Conservation (phyloP, 1,140 invertebrate genomes). For the Hydropsyche tenuis region DNA sequence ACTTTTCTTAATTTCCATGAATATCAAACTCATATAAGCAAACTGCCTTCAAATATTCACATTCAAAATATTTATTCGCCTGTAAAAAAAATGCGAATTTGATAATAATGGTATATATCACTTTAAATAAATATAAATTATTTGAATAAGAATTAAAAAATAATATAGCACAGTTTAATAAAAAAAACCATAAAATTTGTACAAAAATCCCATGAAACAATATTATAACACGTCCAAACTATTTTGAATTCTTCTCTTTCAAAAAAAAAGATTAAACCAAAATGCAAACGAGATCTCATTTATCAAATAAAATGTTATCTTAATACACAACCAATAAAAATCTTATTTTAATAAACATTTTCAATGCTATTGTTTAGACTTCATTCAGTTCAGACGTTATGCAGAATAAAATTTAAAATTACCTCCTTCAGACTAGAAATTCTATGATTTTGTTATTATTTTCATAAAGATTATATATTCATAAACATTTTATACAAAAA, state of each 20-base stretch:
- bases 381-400: background rate
- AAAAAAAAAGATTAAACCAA: conserved; percentile 27
- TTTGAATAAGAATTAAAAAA: conserved; percentile 4
- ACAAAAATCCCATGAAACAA: background rate
- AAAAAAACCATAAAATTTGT: background rate
- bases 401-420: too few species aligned
- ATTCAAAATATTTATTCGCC: too few species aligned
- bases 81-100: too few species aligned
- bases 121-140: too few species aligned
- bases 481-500: too few species aligned
- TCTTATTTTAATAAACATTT: conserved; percentile 6
- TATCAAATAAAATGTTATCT: conserved; percentile 36
- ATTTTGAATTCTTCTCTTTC: conserved; percentile 12
- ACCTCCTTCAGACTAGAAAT: too few species aligned
- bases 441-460: too few species aligned
- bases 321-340: conserved; percentile 35
- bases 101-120: too few species aligned
- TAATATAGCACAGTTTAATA: conserved; percentile 8
- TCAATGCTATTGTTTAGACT: background rate
- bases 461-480: too few species aligned
- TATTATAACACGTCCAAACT: background rate
- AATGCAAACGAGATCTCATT: conserved; percentile 37
- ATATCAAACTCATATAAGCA: too few species aligned
- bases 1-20: too few species aligned
- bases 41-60: too few species aligned